A percentile compares a stretch with the other conserved stretches of the same genome.
These are phyloP conservation scores for Drosophila guanche DNA, from an alignment of 1,140 invertebrate genomes.

Conservation along the genomic window DNA sequence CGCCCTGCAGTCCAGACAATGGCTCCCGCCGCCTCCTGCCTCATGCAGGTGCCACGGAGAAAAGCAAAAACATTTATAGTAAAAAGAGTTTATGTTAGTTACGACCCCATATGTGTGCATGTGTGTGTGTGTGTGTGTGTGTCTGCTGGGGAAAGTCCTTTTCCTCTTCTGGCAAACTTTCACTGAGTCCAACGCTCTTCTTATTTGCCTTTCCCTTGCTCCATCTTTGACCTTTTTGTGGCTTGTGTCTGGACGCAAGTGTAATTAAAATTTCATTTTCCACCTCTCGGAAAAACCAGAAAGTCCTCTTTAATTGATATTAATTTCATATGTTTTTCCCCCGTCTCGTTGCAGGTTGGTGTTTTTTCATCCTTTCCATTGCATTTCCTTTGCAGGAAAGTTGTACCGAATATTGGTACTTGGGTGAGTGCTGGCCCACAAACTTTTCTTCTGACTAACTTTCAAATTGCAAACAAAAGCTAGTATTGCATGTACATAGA, in stretches of 20 bases:
- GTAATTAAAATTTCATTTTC: constrained; percentile 76
- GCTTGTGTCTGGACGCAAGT: constrained; percentile 35
- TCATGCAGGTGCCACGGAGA: constrained; percentile 39
- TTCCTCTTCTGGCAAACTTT: constrained; percentile 36
- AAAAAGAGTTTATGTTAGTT: constrained; percentile 47
- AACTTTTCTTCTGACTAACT: neutral
- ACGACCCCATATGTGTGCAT: neutral
- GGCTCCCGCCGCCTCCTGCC: constrained; percentile 16
- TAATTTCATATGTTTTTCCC: constrained; percentile 60
- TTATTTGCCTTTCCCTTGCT: constrained; percentile 47
- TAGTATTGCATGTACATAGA: too few species aligned
- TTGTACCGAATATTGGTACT: constrained; percentile 8
- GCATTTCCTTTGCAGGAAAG: neutral
- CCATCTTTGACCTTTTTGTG: constrained; percentile 46
- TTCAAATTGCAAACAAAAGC: too few species aligned
- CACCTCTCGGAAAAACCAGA: constrained; percentile 27
- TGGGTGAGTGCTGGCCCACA: constrained; percentile 8
- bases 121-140: neutral
- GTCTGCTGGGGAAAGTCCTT: constrained; percentile 31
- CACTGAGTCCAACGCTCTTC: constrained; percentile 49
- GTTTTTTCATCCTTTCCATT: constrained; percentile 26
- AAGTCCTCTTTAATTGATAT: constrained; percentile 68
- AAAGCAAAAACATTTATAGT: constrained; percentile 26
- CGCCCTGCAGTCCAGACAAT: constrained; percentile 52
- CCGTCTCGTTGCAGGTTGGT: constrained; percentile 53